Base-by-base conservation (phyloP, 23 tunicate species). In the Ciona savignyi region DNA sequence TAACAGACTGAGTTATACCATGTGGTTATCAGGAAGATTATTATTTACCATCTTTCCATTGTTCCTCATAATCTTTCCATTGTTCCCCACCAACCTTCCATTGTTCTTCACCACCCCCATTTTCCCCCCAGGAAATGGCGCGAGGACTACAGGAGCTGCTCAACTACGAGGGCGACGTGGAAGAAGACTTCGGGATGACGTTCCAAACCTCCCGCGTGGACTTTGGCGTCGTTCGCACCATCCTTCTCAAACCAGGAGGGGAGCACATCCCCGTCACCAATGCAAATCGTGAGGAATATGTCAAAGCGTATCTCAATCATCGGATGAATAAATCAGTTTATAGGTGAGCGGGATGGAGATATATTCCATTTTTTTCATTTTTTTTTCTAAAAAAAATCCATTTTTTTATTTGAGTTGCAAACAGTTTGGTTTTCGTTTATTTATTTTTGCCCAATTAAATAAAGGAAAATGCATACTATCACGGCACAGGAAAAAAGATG, bases 91-190 rank as follows among this genome's bases (percentile, higher is more conserved):
- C 67, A 9, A n/a, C 23, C 4, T 9, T 4, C 26, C 67, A 11
- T 63, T 20, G 26, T 25, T n/a, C 67, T n/a, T 4, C 24, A n/a
- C 4, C 4, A 9, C 15, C 15, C 67, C 67, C 67, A 9, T 9
- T 22, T 4, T 25, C 24, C 15, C 67, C 67, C 4, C 76, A 88
- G 96, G 96, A 88, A 27, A 65, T 88, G 88, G 77, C 68, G 6
- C 88, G 72, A 29, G 96, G 96, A 1, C 62, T 88, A 30, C 84
- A 88, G 62, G 88, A 88, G 35, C 75, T 88, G 34, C 75, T 88
- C 23, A 76, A 61, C 23, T 88, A 88, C 27, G 96, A 88, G 30
- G 96, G 96, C 0, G 70, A 88, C 61, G 96, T 88, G 35, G 84
- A 88, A 67, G 88, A 77, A 32, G 96, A 88, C 69, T 73, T 88